Conservation (phyloP, 2,113 vertebrate species). For the Ptilonorhynchus violaceus region DNA sequence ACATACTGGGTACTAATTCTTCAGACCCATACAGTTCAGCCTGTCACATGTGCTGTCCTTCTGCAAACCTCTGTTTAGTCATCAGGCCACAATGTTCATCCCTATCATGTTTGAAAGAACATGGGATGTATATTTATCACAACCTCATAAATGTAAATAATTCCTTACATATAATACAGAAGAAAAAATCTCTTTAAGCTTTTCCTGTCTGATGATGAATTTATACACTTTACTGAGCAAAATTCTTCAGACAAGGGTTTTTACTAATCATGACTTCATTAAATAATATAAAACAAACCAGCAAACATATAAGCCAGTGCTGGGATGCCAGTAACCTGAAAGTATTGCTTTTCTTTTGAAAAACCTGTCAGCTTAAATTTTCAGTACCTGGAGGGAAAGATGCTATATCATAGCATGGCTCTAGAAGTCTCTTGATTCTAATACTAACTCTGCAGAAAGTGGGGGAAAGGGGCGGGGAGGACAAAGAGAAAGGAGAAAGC, state of each 20-base stretch:
- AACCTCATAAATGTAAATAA: not conserved
- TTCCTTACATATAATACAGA: not conserved
- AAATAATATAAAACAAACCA: not conserved
- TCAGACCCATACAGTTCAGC: not conserved
- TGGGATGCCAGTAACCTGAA: not conserved
- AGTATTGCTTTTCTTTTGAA: not conserved
- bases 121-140: not conserved
- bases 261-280: not conserved
- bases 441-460: not conserved
- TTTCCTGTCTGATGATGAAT: not conserved
- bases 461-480: accelerated
- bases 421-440: not conserved
- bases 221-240: not conserved
- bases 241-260: not conserved
- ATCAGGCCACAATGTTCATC: not conserved
- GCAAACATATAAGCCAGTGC: not conserved
- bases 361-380: not conserved
- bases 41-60: not conserved
- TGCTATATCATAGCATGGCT: not conserved
- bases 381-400: not conserved
- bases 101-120: not conserved
- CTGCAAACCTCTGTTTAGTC: not conserved
- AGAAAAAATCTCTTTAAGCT: not conserved
- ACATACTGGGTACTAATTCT: not conserved
- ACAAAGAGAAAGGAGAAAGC: not conserved